Evolutionary conservation across 2,888 invertebrate genomes (phyloP), one percentile per base, ranked within the genome.

Genomic region (Heteromyza rotundicornis): DNA sequence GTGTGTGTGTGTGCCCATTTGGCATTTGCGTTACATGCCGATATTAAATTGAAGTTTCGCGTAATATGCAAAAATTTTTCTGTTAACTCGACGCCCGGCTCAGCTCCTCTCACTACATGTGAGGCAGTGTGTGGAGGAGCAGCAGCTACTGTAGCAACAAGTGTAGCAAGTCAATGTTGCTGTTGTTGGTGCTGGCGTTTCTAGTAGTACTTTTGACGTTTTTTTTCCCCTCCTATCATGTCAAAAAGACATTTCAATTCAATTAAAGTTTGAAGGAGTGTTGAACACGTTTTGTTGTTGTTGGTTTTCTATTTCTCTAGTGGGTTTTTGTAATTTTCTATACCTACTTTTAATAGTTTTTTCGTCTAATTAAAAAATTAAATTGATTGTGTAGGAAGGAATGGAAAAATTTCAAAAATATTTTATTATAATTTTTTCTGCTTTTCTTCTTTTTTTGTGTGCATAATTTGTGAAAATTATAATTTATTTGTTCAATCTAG

Each of bases 241-340:
- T 70, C 75, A 75, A 72, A 71, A 68, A 68, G 64, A 67, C 74
- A 75, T 75, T 74, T 73, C 72, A 75, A 74, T 75, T 74, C 78
- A 78, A 77, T 77, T 77, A 77, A 71, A 67, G 68, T 74, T 63
- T 67, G 68, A 35, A 52, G 51, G 51, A 23, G 53, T 62, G 58
- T 50, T 68, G 64, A 62, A 64, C 62, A 57, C 58, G 68, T 67
- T 64, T 51, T 56, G 54, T 64, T 65, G 36, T 22, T 40, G 52
- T 53, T 20, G 51, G 20, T 54, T 20, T 23, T 62, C 27, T 32
- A 58, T 59, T 67, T 62, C 64, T 50, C 53, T 55, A 59, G 40
- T 64, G 47, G 55, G 49, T 58, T 55, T 50, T 54, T 57, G 35
- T 62, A 60, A 60, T 59, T 58, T 60, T 62, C 60, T 64, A 64